These are phyloP conservation scores for Apis dorsata DNA, from an alignment of 1,140 invertebrate species.

Conservation along the genomic window DNA sequence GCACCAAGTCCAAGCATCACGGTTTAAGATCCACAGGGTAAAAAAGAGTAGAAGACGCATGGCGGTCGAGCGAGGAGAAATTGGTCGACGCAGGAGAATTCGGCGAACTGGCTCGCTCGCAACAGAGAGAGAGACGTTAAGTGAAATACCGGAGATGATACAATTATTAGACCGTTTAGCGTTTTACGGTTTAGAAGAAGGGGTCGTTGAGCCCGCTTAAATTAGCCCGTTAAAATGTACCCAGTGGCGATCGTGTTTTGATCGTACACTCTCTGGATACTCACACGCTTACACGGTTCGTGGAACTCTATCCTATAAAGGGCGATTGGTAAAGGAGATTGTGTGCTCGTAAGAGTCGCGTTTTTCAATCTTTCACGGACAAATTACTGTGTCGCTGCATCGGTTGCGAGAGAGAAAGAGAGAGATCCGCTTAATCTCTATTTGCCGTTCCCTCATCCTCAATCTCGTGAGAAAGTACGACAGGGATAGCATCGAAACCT, in stretches of 20 bases:
- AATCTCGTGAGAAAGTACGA: too few relatives aligned
- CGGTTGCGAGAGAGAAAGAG: neutral
- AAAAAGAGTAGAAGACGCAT: constrained; percentile 9
- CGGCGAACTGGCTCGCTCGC: neutral
- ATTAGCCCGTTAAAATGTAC: constrained; percentile 24
- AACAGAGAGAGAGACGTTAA: constrained; percentile 4
- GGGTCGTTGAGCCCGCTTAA: constrained; percentile 26
- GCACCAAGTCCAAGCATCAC: neutral
- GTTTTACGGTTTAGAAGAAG: constrained; percentile 3
- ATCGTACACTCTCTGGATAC: neutral
- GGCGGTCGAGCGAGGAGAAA: neutral
- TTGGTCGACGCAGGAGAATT: neutral
- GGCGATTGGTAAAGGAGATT: neutral
- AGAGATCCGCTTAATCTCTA: constrained; percentile 23
- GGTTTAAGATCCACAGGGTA: neutral
- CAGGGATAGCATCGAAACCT: too few relatives aligned
- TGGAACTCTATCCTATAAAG: too few relatives aligned
- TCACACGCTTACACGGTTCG: neutral
- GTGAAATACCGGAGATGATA: constrained; percentile 19
- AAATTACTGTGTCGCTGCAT: neutral
- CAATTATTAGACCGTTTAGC: constrained; percentile 38
- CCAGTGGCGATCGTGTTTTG: neutral
- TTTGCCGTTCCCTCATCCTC: neutral
- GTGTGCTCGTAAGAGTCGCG: neutral
- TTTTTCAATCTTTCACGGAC: neutral